phyloP scores from a whole-genome alignment of 1,140 invertebrate genomes.

The Metopolophium dirhodum region DNA sequence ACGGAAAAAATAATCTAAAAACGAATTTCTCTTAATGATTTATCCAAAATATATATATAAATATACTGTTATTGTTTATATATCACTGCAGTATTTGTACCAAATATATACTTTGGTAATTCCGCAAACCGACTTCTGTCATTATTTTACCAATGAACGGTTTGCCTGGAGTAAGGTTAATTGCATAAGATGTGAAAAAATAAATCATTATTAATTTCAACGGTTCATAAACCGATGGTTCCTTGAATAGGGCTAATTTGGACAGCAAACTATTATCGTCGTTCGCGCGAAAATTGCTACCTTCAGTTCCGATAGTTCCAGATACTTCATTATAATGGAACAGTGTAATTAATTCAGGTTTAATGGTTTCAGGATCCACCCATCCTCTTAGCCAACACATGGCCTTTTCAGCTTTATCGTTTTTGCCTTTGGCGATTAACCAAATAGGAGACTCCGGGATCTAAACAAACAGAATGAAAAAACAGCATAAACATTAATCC shows the following conservation, averaged over 20 bases:
- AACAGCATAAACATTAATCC: neutral
- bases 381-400: conserved; percentile 67
- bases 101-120: neutral
- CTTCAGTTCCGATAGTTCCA: neutral
- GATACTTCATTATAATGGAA: conserved; percentile 60
- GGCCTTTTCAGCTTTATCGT: conserved; percentile 65
- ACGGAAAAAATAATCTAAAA: conserved; percentile 27
- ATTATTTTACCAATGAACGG: conserved; percentile 45
- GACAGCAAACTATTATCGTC: neutral
- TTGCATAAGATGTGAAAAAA: neutral
- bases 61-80: neutral
- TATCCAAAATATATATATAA: neutral
- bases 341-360: conserved; percentile 65
- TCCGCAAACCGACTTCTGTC: neutral
- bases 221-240: conserved; percentile 6
- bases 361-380: conserved; percentile 64
- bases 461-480: conserved; percentile 60
- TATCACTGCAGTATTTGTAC: neutral
- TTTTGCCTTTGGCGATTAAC: conserved; percentile 66
- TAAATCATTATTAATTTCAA: neutral
- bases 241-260: neutral
- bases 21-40: neutral
- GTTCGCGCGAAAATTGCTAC: neutral
- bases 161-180: neutral
- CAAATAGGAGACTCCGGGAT: conserved; percentile 75